Conservation (phyloP, 1,140 invertebrate species). For the Pseudomyrmex concolor region DNA sequence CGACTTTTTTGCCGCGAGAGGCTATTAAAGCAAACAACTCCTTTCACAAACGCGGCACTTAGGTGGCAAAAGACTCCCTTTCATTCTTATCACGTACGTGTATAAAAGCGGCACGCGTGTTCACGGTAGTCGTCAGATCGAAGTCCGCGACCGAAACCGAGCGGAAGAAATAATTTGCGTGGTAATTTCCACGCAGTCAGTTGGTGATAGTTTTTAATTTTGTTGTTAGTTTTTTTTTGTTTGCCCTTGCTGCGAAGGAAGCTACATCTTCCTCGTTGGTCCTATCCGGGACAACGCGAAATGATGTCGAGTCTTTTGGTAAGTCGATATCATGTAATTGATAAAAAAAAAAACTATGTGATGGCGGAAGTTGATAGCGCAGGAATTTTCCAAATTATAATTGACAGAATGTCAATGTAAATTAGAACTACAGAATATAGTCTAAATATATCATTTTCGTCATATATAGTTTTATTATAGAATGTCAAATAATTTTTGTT, state of each 20-base stretch:
- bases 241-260: neutral
- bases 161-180: slow-evolving; percentile 30
- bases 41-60: slow-evolving; percentile 64
- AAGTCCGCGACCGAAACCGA: slow-evolving; percentile 51
- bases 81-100: slow-evolving; percentile 73
- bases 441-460: no score
- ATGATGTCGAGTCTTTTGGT: slow-evolving; percentile 59
- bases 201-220: neutral
- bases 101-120: slow-evolving; percentile 69
- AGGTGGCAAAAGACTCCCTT: slow-evolving; percentile 69
- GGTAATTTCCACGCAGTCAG: slow-evolving; percentile 29
- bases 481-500: neutral
- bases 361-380: neutral
- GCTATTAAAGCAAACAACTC: slow-evolving; percentile 63
- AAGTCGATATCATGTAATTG: slow-evolving; percentile 31
- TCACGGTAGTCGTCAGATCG: slow-evolving; percentile 64
- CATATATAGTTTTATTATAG: no score
- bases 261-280: neutral
- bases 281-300: slow-evolving; percentile 29
- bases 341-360: neutral
- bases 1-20: slow-evolving; percentile 56
- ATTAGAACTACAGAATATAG: no score
- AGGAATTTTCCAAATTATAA: neutral
- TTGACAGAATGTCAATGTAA: no score
- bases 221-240: neutral